Conservation (phyloP, 2,888 invertebrate species). For the Sinopyrophorus schimmeli region DNA sequence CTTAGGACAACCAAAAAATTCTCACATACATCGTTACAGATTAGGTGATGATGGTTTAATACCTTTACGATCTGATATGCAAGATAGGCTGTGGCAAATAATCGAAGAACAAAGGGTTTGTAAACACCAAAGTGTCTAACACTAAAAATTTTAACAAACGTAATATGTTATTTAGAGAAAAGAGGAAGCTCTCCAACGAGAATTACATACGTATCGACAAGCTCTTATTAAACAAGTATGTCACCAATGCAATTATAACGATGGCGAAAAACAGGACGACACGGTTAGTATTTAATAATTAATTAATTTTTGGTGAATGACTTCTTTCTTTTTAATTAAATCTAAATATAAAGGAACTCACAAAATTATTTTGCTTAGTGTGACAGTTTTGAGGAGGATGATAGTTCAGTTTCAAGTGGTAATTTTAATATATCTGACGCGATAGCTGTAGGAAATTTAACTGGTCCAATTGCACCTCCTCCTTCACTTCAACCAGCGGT, state of each 20-base stretch:
- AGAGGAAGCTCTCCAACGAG: conserved; percentile 76
- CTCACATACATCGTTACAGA: conserved; percentile 44
- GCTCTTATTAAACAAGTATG: conserved; percentile 71
- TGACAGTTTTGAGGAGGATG: conserved; percentile 34
- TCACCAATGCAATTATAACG: conserved; percentile 64
- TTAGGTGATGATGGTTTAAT: conserved; percentile 76
- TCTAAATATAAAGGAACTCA: conserved; percentile 13
- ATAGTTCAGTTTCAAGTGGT: conserved; percentile 21
- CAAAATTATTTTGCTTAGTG: conserved; percentile 31
- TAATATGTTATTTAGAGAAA: conserved; percentile 62
- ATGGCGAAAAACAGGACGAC: conserved; percentile 60
- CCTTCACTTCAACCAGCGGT: conserved; percentile 42
- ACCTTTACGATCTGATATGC: conserved; percentile 70
- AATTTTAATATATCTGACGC: conserved; percentile 15
- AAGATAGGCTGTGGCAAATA: conserved; percentile 79
- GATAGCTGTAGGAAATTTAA: conserved; percentile 12
- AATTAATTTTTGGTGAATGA: not conserved
- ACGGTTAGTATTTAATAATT: conserved; percentile 56
- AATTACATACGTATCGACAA: conserved; percentile 76
- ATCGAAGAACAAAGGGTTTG: conserved; percentile 77
- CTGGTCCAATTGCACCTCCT: conserved; percentile 26
- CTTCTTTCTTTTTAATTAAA: not conserved
- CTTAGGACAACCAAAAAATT: conserved; percentile 17
- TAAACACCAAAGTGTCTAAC: too few species aligned
- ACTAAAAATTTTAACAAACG: not conserved